Evolutionary conservation across 2,797 vertebrate species (phyloP), one percentile per base, ranked within the genome.

Genomic region (Passerculus sandwichensis): DNA sequence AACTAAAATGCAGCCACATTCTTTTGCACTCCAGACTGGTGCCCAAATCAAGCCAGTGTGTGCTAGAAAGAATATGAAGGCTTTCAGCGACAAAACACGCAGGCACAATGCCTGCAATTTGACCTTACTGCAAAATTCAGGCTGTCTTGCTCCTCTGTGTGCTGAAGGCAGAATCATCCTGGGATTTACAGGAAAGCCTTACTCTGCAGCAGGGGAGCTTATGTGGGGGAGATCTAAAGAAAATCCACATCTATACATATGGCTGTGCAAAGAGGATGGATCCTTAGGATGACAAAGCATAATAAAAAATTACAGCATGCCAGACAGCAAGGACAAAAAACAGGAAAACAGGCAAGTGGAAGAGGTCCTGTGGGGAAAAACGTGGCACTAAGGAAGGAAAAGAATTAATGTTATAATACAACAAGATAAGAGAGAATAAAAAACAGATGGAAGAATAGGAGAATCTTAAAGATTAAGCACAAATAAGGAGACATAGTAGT

Each of bases 1-100:
- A 94, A 95, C 83, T 93, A 51, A 93, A 97, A 86, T 18, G 42
- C 57, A 87, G 67, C 34, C 85, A 74, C 44, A 7, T 67, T 90
- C 60, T 84, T 90, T 87, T 94, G 53, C 69, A 47, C 84, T 91
- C 50, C 83, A 89, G 42, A 76, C 27, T 62, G 48, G 45, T 57
- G 69, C 44, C 72, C 73, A 89, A 73, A 70, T 54, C 62, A 54
- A 91, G 40, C 40, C 17, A 1, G 53, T 1, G 1, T 57, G 26
- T 48, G 48, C 73, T 79, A 62, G 79, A 57, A 94, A 73, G 30
- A 29, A 48, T 44, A 51, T 5, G 34, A 86, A 93, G 42, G 17
- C 19, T 85, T 80, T 83, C 57, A 75, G 44, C 67, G 73, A 42
- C 76, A 90, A 85, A 84, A 67, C 27, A 66, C 10, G 2, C 8